These are phyloP conservation scores for Diplosoma virens DNA, from an alignment of 23 tunicate species.

Conservation along the genomic window DNA sequence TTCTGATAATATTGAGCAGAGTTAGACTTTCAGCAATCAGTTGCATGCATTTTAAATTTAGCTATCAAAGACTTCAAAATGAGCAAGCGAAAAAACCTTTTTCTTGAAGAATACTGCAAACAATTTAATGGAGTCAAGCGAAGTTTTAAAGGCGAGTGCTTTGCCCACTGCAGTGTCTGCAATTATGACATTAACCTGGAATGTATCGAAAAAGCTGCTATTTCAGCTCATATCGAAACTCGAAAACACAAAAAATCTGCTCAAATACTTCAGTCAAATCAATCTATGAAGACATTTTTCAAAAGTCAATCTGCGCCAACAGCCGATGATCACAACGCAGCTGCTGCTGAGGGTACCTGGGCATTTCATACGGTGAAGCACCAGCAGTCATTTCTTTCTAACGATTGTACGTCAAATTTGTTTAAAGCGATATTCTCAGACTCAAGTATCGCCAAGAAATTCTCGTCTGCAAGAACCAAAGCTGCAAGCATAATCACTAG, in stretches of 20 bases:
- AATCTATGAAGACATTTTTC: slow-evolving; percentile 6
- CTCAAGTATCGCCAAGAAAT: slow-evolving; percentile 10
- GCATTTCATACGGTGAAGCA: slow-evolving; percentile 43
- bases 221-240: background rate
- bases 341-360: slow-evolving; percentile 33
- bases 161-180: no score
- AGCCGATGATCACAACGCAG: slow-evolving; percentile 8
- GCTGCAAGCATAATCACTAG: slow-evolving; percentile 27
- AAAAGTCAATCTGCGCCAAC: background rate
- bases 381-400: slow-evolving; percentile 41
- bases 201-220: background rate
- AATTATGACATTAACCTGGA: no score
- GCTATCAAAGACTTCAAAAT: no score
- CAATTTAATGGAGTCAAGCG: no score
- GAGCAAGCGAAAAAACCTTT: no score
- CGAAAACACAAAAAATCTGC: background rate
- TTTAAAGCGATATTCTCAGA: slow-evolving; percentile 12
- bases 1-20: no score
- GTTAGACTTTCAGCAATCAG: no score
- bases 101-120: no score
- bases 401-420: slow-evolving; percentile 35
- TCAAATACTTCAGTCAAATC: background rate
- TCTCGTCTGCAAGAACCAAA: slow-evolving; percentile 7
- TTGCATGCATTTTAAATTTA: no score
- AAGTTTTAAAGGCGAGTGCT: no score